A percentile compares a stretch with the other conserved stretches of the same genome.
phyloP scores from a whole-genome alignment of 2,797 vertebrate species.

The Lepilemur ruficaudatus region DNA sequence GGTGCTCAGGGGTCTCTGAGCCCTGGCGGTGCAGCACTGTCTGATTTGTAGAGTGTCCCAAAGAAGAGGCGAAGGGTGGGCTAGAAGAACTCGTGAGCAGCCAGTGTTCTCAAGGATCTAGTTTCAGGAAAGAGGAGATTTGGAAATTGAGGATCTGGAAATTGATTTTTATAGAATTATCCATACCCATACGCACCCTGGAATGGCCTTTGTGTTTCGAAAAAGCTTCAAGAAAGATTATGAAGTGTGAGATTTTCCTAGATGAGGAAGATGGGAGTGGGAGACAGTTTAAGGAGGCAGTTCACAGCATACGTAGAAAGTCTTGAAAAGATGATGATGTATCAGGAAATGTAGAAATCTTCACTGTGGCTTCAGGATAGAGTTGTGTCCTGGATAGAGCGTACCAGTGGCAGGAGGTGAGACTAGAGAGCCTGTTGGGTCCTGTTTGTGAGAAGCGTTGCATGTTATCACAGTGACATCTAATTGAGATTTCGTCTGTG shows the following conservation, averaged over 20 bases:
- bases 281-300: not conserved
- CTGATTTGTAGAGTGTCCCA: not conserved
- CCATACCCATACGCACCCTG: not conserved
- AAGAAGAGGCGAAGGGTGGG: not conserved
- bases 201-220: constrained; percentile 7
- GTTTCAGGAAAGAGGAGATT: not conserved
- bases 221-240: not conserved
- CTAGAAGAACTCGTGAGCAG: not conserved
- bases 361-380: not conserved
- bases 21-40: not conserved
- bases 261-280: not conserved
- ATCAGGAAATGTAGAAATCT: not conserved
- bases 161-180: not conserved
- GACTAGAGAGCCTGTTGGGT: not conserved
- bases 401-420: not conserved
- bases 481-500: not conserved
- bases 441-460: not conserved
- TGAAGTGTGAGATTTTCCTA: not conserved
- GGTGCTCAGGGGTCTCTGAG: not conserved
- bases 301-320: not conserved
- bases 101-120: not conserved
- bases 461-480: not conserved
- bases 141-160: not conserved
- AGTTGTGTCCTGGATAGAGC: not conserved
- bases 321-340: not conserved